Evolutionary conservation across 1,140 invertebrate species (phyloP).

Genomic region (Conopomorpha cramerella): DNA sequence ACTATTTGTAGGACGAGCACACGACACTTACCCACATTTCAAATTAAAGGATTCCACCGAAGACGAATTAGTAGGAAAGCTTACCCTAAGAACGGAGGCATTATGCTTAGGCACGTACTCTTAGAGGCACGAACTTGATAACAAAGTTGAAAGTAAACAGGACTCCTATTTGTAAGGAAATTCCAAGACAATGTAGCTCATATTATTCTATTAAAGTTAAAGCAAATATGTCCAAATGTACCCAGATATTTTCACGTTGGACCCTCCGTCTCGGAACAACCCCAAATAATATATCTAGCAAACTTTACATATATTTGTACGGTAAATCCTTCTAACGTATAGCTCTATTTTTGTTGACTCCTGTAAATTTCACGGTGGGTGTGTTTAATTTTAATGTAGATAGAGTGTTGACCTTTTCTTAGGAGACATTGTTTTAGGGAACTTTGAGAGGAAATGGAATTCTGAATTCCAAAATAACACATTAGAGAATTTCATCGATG

Average conservation of each 20-base stretch:
- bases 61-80: slow-evolving; percentile 50
- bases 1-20: no score
- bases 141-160: no score
- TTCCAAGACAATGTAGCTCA: no score
- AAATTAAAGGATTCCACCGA: slow-evolving; percentile 56
- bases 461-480: no score
- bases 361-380: slow-evolving; percentile 36
- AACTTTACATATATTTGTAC: slow-evolving; percentile 62
- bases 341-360: slow-evolving; percentile 54
- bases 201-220: no score
- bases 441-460: no score
- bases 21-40: slow-evolving; percentile 52
- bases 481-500: no score
- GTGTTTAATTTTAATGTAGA: slow-evolving; percentile 54
- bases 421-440: no score
- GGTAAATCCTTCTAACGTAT: slow-evolving; percentile 59
- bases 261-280: slow-evolving; percentile 42
- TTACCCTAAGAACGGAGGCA: slow-evolving; percentile 38
- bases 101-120: slow-evolving; percentile 57
- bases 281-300: slow-evolving; percentile 56
- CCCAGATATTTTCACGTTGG: slow-evolving; percentile 51
- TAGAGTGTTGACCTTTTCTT: slow-evolving; percentile 26
- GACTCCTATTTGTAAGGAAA: no score
- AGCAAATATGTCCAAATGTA: no score
- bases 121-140: no score